phyloP scores from a whole-genome alignment of 1,140 invertebrate genomes.

The Capitella teleta region DNA sequence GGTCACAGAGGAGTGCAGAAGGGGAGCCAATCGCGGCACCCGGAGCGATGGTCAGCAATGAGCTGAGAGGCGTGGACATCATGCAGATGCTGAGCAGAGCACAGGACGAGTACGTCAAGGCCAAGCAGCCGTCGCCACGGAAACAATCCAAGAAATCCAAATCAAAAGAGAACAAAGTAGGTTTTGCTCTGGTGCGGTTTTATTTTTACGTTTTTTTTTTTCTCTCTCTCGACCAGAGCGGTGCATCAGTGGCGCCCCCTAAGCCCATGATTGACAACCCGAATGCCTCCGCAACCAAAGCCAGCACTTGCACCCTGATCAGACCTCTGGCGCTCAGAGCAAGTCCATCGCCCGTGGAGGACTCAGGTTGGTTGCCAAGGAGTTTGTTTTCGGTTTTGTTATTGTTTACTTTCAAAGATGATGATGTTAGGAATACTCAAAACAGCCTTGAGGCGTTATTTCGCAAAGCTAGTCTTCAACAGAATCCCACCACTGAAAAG shows the following conservation, averaged over 20 bases:
- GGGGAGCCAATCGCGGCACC: slow-evolving; percentile 5
- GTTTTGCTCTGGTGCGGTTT: no score
- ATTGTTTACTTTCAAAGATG: background rate
- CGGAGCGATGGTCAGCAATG: background rate
- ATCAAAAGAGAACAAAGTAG: no score
- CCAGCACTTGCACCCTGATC: slow-evolving; percentile 14
- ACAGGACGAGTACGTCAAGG: slow-evolving; percentile 53
- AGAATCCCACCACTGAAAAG: no score
- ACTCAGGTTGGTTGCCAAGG: background rate
- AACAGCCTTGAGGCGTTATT: no score
- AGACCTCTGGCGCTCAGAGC: slow-evolving; percentile 7
- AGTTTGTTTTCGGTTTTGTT: background rate
- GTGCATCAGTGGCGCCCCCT: no score
- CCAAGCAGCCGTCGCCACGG: slow-evolving; percentile 9
- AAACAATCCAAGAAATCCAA: no score
- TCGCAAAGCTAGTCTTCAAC: no score
- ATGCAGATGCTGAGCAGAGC: slow-evolving; percentile 80
- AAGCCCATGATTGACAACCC: slow-evolving; percentile 31
- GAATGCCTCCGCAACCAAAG: slow-evolving; percentile 21
- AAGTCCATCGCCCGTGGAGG: slow-evolving; percentile 18
- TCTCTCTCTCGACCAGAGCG: no score
- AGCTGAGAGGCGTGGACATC: slow-evolving; percentile 54
- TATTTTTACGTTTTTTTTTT: no score
- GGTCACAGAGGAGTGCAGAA: background rate
- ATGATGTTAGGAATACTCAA: no score